These are phyloP conservation scores for Boleophthalmus pectinirostris DNA, from an alignment of 2,113 vertebrate species.

Conservation along the genomic window DNA sequence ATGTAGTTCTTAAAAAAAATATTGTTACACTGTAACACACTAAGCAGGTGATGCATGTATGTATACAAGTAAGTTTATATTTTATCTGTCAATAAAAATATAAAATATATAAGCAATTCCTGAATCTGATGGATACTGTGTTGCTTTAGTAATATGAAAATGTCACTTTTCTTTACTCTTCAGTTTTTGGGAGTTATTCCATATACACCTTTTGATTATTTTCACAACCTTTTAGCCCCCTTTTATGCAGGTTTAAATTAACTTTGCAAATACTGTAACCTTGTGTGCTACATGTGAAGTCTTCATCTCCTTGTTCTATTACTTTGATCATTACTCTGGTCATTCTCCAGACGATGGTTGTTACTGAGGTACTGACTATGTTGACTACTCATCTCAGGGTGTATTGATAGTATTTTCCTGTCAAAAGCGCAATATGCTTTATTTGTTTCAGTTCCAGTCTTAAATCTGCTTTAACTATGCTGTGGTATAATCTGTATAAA, in stretches of 20 bases:
- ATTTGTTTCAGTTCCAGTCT: slow-evolving; percentile 56
- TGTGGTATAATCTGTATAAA: slow-evolving; percentile 69
- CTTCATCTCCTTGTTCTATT: background rate
- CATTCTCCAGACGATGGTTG: slow-evolving; percentile 8
- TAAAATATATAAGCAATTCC: background rate
- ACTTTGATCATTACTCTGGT: background rate
- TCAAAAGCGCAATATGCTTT: slow-evolving; percentile 42
- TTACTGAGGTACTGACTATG: background rate
- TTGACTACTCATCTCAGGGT: background rate
- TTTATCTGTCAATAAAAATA: background rate
- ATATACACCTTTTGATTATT: background rate
- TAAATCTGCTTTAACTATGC: slow-evolving; percentile 71
- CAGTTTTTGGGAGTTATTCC: background rate
- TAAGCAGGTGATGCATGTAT: background rate
- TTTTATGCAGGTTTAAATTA: background rate
- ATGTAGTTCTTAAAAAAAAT: slow-evolving; percentile 11
- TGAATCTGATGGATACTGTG: background rate
- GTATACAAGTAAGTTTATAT: background rate
- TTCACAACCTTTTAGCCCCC: background rate
- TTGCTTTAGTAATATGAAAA: background rate
- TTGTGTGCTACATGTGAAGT: background rate
- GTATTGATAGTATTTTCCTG: slow-evolving; percentile 41
- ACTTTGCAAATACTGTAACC: background rate
- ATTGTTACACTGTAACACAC: background rate
- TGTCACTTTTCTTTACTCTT: background rate